Conservation (phyloP, 1,140 invertebrate genomes). For the Aleiodes sp. region DNA sequence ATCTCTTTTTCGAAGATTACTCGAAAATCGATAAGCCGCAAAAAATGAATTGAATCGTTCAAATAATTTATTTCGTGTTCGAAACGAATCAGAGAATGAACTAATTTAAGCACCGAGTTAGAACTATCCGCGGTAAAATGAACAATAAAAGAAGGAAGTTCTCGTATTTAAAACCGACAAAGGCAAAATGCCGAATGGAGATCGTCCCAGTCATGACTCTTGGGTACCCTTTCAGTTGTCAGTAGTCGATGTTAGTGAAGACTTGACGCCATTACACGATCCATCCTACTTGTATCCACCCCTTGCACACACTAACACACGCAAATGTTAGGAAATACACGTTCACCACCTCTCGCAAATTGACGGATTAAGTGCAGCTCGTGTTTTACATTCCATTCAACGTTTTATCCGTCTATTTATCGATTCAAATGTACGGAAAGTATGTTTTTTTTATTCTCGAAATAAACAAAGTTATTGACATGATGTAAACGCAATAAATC, state of each 20-base stretch:
- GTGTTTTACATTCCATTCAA: constrained; percentile 24
- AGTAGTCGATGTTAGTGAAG: constrained; percentile 33
- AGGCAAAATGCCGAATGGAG: constrained; percentile 38
- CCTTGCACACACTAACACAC: neutral
- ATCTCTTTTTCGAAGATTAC: no score
- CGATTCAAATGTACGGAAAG: no score
- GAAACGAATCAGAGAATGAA: no score
- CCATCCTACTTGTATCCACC: constrained; percentile 12
- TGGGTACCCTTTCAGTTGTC: constrained; percentile 46
- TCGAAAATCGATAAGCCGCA: no score
- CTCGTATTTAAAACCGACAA: constrained; percentile 34
- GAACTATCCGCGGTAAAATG: constrained; percentile 19
- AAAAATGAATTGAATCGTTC: no score
- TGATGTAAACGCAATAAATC: no score
- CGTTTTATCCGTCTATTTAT: neutral
- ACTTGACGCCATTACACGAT: constrained; percentile 45
- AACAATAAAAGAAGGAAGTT: constrained; percentile 39
- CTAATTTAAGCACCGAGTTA: neutral
- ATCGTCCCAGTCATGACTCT: constrained; percentile 42
- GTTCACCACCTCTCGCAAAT: constrained; percentile 38
- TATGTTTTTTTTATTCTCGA: neutral
- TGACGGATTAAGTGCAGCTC: constrained; percentile 43
- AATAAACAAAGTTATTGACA: neutral
- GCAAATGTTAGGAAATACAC: neutral
- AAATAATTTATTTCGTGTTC: no score